Conservation (phyloP, 2,888 invertebrate genomes). For the Caenorhabditis zanzibari region DNA sequence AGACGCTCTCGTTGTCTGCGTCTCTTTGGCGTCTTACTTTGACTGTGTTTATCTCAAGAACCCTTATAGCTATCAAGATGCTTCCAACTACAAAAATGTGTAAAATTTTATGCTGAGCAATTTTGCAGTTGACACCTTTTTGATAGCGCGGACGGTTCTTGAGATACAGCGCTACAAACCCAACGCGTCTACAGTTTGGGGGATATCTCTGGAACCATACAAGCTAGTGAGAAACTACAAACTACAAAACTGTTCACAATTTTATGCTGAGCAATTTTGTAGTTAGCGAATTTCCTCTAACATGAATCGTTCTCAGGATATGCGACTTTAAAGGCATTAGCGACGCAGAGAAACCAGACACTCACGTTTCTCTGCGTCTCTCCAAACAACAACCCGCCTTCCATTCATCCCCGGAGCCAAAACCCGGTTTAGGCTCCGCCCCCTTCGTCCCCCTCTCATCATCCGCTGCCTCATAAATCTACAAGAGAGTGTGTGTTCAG, state of each 20-base stretch:
- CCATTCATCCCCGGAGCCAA: not conserved
- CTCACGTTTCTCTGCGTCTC: too few species aligned
- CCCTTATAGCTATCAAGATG: too few species aligned
- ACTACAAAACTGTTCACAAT: not conserved
- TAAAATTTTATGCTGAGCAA: too few species aligned
- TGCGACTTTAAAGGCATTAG: not conserved
- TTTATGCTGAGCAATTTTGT: not conserved
- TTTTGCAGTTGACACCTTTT: too few species aligned
- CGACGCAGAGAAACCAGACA: too few species aligned
- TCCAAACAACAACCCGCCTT: not conserved
- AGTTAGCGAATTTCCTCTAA: not conserved
- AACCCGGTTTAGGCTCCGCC: not conserved
- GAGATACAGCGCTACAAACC: too few species aligned
- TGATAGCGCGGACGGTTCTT: too few species aligned
- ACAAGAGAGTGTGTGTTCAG: constrained; percentile 46
- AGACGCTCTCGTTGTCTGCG: too few species aligned
- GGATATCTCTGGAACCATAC: not conserved
- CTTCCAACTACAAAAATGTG: too few species aligned
- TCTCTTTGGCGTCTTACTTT: too few species aligned
- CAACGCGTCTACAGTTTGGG: too few species aligned
- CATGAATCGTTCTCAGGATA: not conserved
- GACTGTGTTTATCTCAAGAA: too few species aligned
- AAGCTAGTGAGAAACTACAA: not conserved
- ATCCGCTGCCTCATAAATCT: constrained; percentile 35
- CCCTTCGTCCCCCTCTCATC: not conserved